phyloP scores from a whole-genome alignment of 53 echinoderm and acorn worm species.

The Luidia sarsii region DNA sequence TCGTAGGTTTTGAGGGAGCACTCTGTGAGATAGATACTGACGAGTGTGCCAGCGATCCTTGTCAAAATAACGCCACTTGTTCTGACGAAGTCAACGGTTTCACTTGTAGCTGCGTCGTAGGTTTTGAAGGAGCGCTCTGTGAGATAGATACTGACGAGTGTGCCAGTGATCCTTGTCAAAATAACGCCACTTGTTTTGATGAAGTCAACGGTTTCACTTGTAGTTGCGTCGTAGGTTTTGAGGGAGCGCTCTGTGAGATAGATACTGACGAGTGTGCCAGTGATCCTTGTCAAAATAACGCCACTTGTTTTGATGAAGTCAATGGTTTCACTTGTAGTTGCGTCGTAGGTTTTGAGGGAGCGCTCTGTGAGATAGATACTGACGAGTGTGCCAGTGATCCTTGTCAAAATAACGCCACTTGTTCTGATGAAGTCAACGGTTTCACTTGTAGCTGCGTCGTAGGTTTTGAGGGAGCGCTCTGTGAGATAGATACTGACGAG shows the following conservation, averaged over 20 bases:
- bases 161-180: neutral
- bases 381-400: slow-evolving; percentile 24
- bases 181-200: slow-evolving; percentile 31
- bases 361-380: slow-evolving; percentile 11
- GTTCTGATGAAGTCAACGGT: slow-evolving; percentile 1
- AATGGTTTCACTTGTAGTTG: neutral
- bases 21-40: slow-evolving; percentile 18
- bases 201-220: slow-evolving; percentile 4
- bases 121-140: slow-evolving; percentile 18
- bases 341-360: slow-evolving; percentile 9
- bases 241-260: slow-evolving; percentile 14
- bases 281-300: slow-evolving; percentile 9
- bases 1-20: slow-evolving; percentile 13
- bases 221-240: slow-evolving; percentile 5
- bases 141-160: slow-evolving; percentile 24
- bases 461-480: slow-evolving; percentile 24
- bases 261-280: slow-evolving; percentile 16
- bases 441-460: neutral
- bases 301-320: slow-evolving; percentile 12
- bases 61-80: slow-evolving; percentile 35
- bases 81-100: neutral
- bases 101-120: neutral
- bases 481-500: slow-evolving; percentile 28
- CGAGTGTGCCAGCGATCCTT: slow-evolving; percentile 20
- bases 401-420: slow-evolving; percentile 35